Conservation (phyloP, 2,113 vertebrate genomes). For the Pomatorhinus ruficollis region DNA sequence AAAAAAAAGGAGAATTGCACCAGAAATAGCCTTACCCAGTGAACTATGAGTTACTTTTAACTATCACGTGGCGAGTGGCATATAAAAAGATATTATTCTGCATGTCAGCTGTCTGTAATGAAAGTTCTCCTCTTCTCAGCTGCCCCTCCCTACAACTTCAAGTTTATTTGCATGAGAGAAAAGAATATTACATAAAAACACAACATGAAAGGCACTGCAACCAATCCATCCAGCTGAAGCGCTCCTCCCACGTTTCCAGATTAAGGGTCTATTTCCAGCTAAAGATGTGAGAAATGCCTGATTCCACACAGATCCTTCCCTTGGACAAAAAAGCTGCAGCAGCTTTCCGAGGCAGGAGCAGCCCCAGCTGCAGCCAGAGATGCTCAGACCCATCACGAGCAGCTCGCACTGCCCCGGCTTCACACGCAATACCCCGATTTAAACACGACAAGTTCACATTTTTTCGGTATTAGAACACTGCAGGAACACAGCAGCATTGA, state of each 20-base stretch:
- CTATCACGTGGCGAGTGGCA: not conserved
- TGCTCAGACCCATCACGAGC: not conserved
- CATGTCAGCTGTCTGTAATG: conserved; percentile 28
- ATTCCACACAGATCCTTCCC: not conserved
- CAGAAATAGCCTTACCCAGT: conserved; percentile 52
- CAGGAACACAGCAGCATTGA: not conserved
- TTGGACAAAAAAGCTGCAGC: fast-evolving
- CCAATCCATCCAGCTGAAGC: not conserved
- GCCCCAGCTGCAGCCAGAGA: not conserved
- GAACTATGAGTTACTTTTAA: conserved; percentile 42
- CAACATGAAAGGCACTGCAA: conserved; percentile 22
- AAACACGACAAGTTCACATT: not conserved
- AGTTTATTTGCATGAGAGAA: conserved; percentile 24
- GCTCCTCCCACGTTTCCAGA: conserved; percentile 1
- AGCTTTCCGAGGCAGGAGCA: not conserved
- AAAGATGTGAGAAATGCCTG: not conserved
- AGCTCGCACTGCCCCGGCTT: not conserved
- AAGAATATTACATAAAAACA: not conserved
- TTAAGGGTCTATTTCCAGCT: not conserved
- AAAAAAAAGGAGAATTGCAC: not conserved
- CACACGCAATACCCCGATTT: not conserved
- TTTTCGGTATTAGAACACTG: not conserved
- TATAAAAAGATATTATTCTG: conserved; percentile 19
- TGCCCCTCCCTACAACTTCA: conserved; percentile 17
- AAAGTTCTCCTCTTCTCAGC: conserved; percentile 22